These are phyloP conservation scores for Microplitis demolitor DNA, from an alignment of 1,140 invertebrate species.

Conservation along the genomic window DNA sequence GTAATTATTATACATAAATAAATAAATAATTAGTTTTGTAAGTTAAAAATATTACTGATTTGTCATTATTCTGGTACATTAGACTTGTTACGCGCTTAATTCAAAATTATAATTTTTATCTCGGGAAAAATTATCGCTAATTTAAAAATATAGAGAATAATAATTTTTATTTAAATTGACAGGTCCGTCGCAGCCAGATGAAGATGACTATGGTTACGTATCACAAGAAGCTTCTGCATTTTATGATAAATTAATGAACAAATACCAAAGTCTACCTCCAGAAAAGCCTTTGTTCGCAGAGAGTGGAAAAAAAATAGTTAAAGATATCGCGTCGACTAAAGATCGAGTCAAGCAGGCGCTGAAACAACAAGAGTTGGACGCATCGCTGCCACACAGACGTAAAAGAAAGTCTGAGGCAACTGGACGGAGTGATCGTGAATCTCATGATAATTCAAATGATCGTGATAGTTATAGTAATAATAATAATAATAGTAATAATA, in stretches of 20 bases:
- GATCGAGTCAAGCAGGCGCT: constrained; percentile 77
- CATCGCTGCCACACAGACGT: constrained; percentile 69
- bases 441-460: constrained; percentile 16
- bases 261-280: constrained; percentile 74
- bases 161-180: constrained; percentile 21
- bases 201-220: constrained; percentile 89
- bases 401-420: constrained; percentile 62
- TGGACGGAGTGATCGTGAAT: constrained; percentile 35
- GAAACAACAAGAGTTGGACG: constrained; percentile 73
- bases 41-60: too few species aligned
- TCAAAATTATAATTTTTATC: too few species aligned
- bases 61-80: too few species aligned
- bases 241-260: constrained; percentile 83
- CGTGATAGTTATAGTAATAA: constrained; percentile 26
- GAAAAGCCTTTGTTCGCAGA: constrained; percentile 61
- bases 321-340: constrained; percentile 62
- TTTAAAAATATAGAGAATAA: too few species aligned
- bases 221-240: constrained; percentile 80
- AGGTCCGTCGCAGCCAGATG: constrained; percentile 80
- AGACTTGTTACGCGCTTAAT: too few species aligned
- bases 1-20: constrained; percentile 39
- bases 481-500: constrained; percentile 42
- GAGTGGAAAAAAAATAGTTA: constrained; percentile 53
- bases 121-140: too few species aligned
- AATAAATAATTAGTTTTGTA: constrained; percentile 3